Percentiles rank a stretch among this genome's conserved stretches.
Conservation (phyloP, 2,113 vertebrate genomes). For the Alexandromys fortis region DNA sequence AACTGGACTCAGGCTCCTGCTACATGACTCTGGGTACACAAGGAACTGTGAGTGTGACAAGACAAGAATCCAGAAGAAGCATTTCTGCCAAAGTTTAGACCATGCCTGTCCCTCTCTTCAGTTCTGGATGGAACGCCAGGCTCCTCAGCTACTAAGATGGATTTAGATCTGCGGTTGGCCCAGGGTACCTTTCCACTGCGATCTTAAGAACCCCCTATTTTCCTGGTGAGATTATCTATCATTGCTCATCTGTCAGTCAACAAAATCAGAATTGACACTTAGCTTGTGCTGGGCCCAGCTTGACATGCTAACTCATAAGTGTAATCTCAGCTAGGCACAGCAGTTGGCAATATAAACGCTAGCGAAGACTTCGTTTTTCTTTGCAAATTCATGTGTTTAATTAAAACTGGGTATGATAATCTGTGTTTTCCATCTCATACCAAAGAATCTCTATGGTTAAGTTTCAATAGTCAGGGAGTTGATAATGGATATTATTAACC, state of each 20-base stretch:
- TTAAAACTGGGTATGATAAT: neutral
- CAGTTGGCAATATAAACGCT: neutral
- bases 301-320: neutral
- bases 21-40: neutral
- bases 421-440: neutral
- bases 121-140: neutral
- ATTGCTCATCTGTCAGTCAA: neutral
- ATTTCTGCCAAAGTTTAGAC: fast-evolving
- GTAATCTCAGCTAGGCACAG: neutral
- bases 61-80: neutral
- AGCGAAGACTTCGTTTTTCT: neutral
- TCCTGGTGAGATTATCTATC: neutral
- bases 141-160: neutral
- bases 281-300: no score
- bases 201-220: neutral
- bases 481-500: neutral
- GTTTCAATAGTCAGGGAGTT: neutral
- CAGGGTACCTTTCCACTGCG: neutral
- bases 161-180: neutral
- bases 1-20: neutral
- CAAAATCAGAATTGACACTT: neutral
- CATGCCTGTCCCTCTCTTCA: neutral
- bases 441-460: neutral
- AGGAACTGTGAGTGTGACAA: neutral
- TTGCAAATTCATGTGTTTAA: neutral